phyloP scores from a whole-genome alignment of 37 sponge, comb jelly and placozoan species.

The Halichondria panicea region DNA sequence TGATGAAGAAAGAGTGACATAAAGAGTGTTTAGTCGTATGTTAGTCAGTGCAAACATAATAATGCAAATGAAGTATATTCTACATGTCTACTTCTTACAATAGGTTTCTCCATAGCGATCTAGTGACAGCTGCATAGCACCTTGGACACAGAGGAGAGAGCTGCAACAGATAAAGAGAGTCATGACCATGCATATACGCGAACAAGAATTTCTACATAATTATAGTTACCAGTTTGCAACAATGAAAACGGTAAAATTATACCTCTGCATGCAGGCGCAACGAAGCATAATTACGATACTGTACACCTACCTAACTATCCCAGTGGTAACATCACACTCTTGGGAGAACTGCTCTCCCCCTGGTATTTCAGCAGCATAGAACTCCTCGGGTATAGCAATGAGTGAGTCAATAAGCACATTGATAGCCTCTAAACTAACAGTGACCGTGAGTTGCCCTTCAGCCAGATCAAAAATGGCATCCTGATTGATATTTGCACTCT shows the following conservation, averaged over 20 bases:
- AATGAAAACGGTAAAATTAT: too few species aligned
- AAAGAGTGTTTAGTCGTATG: neutral
- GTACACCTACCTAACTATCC: constrained; percentile 1
- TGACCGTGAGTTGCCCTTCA: too few species aligned
- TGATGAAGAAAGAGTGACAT: neutral
- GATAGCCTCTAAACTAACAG: too few species aligned
- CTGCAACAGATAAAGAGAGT: too few species aligned
- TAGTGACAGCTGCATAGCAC: constrained; percentile 27
- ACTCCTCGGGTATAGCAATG: constrained; percentile 29
- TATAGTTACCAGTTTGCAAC: neutral
- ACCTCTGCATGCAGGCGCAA: too few species aligned
- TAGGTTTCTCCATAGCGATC: neutral
- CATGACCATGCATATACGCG: neutral
- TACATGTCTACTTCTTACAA: neutral
- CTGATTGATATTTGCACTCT: too few species aligned
- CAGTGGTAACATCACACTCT: neutral
- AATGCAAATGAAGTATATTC: neutral
- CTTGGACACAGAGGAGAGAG: constrained; percentile 12
- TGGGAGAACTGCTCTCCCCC: constrained; percentile 6
- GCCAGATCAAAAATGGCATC: too few species aligned
- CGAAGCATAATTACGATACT: too few species aligned
- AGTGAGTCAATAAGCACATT: constrained; percentile 1
- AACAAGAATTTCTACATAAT: neutral
- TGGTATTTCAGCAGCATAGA: constrained; percentile 3
- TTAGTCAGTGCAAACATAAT: neutral